Conservation (phyloP, 2,797 vertebrate species). For the Spinus olivaceus region DNA sequence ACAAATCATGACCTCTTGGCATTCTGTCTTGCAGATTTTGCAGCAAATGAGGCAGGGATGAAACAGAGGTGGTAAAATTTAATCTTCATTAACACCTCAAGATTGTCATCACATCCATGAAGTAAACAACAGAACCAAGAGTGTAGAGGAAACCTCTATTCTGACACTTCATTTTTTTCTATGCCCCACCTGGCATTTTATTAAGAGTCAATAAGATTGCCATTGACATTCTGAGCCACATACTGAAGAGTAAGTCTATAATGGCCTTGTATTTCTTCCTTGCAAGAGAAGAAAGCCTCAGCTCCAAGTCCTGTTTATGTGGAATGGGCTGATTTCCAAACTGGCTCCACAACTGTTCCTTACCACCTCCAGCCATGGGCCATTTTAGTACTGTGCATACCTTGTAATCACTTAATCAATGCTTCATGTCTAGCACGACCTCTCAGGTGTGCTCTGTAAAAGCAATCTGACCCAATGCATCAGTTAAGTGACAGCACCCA, state of each 20-base stretch:
- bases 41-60: background rate
- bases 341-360: background rate
- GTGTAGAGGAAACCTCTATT: background rate
- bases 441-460: background rate
- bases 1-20: background rate
- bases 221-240: background rate
- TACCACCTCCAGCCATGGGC: background rate
- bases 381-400: background rate
- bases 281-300: background rate
- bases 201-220: background rate
- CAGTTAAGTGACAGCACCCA: background rate
- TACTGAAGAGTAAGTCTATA: background rate
- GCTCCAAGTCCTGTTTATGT: background rate
- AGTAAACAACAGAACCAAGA: background rate
- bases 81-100: background rate
- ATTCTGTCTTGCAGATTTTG: background rate
- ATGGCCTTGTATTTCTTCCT: background rate
- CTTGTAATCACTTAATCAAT: background rate
- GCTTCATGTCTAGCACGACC: background rate
- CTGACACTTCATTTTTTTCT: background rate
- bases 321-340: background rate
- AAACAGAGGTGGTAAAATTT: background rate
- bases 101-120: background rate
- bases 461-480: background rate
- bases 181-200: background rate